Conservation (phyloP, 1,140 invertebrate species). For the Metopolophium dirhodum region DNA sequence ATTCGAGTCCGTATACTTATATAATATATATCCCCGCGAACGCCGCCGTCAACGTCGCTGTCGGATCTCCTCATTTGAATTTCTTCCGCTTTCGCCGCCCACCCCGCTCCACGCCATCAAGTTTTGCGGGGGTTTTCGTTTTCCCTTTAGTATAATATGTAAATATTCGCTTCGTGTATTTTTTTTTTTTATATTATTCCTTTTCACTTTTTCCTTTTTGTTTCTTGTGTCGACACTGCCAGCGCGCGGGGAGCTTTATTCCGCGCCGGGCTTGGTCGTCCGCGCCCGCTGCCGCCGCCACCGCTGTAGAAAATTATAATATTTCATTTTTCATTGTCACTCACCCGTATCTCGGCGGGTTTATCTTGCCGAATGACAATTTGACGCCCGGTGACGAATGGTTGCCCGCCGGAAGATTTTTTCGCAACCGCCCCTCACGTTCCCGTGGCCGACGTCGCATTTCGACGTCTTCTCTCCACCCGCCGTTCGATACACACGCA, state of each 20-base stretch:
- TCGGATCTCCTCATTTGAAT: slow-evolving; percentile 56
- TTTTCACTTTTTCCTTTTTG: slow-evolving; percentile 57
- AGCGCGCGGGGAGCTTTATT: slow-evolving; percentile 51
- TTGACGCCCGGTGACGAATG: slow-evolving; percentile 57
- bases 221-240: slow-evolving; percentile 40
- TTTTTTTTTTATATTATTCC: slow-evolving; percentile 53
- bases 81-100: not conserved
- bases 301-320: slow-evolving; percentile 56
- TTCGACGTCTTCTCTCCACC: not conserved
- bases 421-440: not conserved
- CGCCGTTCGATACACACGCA: not conserved
- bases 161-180: slow-evolving; percentile 46
- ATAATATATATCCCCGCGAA: slow-evolving; percentile 14
- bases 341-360: slow-evolving; percentile 54
- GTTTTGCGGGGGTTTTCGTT: slow-evolving; percentile 44
- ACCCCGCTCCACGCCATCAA: not conserved
- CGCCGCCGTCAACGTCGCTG: not conserved
- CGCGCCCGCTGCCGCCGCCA: not conserved
- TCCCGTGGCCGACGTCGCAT: not conserved
- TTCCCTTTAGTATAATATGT: slow-evolving; percentile 50
- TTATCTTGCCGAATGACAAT: slow-evolving; percentile 57
- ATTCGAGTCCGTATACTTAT: not conserved
- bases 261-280: not conserved
- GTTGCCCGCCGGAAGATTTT: slow-evolving; percentile 54
- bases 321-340: slow-evolving; percentile 58